A percentile compares a stretch with the other conserved stretches of the same genome.
phyloP scores from a whole-genome alignment of 2,113 vertebrate species.

The Rhinopomastus cyanomelas region DNA sequence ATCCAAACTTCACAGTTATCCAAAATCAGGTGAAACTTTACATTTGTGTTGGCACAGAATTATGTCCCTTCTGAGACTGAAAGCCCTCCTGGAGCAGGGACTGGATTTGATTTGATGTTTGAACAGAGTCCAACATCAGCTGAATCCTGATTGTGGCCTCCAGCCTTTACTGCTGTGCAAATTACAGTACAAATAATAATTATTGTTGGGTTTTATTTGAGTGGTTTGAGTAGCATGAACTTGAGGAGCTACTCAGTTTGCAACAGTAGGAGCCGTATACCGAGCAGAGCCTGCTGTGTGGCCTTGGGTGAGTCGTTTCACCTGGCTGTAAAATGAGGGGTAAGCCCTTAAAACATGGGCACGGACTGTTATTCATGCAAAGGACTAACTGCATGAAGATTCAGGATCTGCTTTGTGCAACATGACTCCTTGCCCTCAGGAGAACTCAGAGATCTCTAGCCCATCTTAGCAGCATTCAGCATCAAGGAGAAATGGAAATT shows the following conservation, averaged over 20 bases:
- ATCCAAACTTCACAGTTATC: not conserved
- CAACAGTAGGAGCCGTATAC: not conserved
- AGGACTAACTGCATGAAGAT: not conserved
- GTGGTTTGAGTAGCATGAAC: constrained; percentile 5
- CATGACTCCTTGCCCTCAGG: not conserved
- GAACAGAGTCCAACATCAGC: not conserved
- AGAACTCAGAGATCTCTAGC: not conserved
- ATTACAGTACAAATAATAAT: constrained; percentile 35
- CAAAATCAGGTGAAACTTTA: not conserved
- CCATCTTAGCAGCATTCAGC: not conserved
- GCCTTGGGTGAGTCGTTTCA: constrained; percentile 39
- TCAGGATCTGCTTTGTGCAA: not conserved
- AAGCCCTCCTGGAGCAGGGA: not conserved
- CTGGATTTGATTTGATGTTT: constrained; percentile 11
- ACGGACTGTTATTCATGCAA: not conserved
- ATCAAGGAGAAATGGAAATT: constrained; percentile 1
- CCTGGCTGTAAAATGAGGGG: not conserved
- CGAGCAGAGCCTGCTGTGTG: constrained; percentile 13
- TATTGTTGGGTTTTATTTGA: constrained; percentile 50
- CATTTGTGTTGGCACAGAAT: not conserved
- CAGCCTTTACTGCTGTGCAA: constrained; percentile 7
- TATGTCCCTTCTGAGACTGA: not conserved
- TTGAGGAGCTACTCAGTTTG: constrained; percentile 38
- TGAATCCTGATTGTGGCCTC: constrained; percentile 22
- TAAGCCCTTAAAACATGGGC: not conserved